Evolutionary conservation across 2,888 invertebrate genomes (phyloP).

Genomic region (Eupeodes latifasciatus): DNA sequence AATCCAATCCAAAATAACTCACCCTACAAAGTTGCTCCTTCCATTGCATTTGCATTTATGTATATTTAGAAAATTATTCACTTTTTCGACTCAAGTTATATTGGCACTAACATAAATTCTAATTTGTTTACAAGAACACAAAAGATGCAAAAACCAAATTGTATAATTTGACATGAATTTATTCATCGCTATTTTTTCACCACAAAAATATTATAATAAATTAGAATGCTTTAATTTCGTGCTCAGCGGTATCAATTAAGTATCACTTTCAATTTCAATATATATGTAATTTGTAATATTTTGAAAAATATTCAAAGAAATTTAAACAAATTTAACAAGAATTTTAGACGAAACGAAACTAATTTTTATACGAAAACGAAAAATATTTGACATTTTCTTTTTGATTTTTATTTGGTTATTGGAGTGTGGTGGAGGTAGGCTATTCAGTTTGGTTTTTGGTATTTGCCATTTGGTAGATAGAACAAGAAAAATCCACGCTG

Average conservation of each 20-base stretch:
- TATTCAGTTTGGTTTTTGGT: background rate
- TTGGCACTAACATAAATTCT: background rate
- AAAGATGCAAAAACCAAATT: slow-evolving; percentile 18
- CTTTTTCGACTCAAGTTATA: background rate
- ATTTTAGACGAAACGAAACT: slow-evolving; percentile 10
- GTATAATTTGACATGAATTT: background rate
- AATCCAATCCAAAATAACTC: background rate
- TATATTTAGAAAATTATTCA: background rate
- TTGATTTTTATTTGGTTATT: slow-evolving; percentile 33
- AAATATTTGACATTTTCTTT: slow-evolving; percentile 71
- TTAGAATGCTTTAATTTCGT: background rate
- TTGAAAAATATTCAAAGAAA: background rate
- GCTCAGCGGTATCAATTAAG: background rate
- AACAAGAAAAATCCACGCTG: slow-evolving; percentile 60
- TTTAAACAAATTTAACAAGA: background rate
- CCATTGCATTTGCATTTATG: too few relatives aligned
- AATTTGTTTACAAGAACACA: slow-evolving; percentile 30
- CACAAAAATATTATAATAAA: slow-evolving; percentile 21
- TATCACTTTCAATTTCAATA: background rate
- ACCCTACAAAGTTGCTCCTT: background rate
- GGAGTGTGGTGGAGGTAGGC: slow-evolving; percentile 28
- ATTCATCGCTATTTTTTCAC: background rate
- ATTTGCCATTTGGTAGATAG: background rate
- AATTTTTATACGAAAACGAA: slow-evolving; percentile 30
- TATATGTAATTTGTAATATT: background rate